These are phyloP conservation scores for Crenichthys baileyi DNA, from an alignment of 2,797 vertebrate species.

Conservation along the genomic window DNA sequence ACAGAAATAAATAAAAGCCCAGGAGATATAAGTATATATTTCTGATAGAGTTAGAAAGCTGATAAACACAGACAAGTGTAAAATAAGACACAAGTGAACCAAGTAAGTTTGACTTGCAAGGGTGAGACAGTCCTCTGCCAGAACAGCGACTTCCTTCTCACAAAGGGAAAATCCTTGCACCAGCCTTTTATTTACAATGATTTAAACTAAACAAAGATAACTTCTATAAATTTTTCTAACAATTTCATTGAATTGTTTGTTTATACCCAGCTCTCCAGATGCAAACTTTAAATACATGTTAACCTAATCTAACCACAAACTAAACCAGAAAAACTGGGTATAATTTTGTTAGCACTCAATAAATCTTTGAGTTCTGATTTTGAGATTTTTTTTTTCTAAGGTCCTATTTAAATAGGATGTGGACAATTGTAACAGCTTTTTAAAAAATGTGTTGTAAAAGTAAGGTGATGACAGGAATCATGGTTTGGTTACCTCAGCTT, in stretches of 20 bases:
- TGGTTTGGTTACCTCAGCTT: background rate
- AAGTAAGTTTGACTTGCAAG: too few species aligned
- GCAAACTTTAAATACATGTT: background rate
- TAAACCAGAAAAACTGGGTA: background rate
- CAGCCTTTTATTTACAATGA: too few species aligned
- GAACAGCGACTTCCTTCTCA: too few species aligned
- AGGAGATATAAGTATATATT: background rate
- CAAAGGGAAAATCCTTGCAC: too few species aligned
- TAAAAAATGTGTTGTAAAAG: background rate
- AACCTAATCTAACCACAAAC: background rate
- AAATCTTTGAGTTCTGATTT: background rate
- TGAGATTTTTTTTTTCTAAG: background rate
- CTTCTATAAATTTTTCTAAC: too few species aligned
- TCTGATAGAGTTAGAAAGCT: too few species aligned
- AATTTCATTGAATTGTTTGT: background rate
- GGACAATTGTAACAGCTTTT: background rate
- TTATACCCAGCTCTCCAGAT: background rate
- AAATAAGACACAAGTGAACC: too few species aligned
- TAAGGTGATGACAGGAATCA: background rate
- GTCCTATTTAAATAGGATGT: background rate
- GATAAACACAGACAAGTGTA: too few species aligned
- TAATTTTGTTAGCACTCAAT: constrained; percentile 33
- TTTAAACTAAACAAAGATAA: too few species aligned
- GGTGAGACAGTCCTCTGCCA: too few species aligned
- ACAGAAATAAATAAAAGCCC: constrained; percentile 18